Evolutionary conservation across 2,113 vertebrate genomes (phyloP), one percentile per base, ranked within the genome.

Genomic region (Urocitellus parryii): DNA sequence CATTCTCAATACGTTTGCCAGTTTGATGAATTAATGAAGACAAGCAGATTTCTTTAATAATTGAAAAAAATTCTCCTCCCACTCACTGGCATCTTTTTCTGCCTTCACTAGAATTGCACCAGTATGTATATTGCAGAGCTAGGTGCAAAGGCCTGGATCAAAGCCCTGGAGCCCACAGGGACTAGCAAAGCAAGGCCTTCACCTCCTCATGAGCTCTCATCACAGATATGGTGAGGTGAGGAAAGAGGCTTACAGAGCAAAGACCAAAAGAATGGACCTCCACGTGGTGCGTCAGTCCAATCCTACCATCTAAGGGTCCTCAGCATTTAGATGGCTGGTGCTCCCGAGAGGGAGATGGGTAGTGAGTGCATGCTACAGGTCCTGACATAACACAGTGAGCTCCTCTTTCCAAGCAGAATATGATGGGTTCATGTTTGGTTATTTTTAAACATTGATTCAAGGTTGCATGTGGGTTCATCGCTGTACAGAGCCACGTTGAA

Each of bases 11-110:
- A 45, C 1, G 37, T 84, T 86, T 92, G 61, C 42, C 42, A 37
- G 48, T 63, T 85, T 80, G 24, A 39, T 84, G 87, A 88, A 63
- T 83, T 76, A 93, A 72, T 58, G 81, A 87, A 86, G 74, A 88
- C 37, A 91, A 86, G 63, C 56, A 67, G 22, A 76, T 79, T 27
- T 63, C 61, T 63, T 27, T 74, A 94, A 78, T 51, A 53, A 48
- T 39, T 45, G 73, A 87, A 68, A 58, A 72, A 18, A 58, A 51
- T 78, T 72, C n/a, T 81, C 80, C 37, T 88, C 56, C 29, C 11
- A 51, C 27, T 51, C 11, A 34, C 25, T 3, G 5, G 37, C 42
- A 88, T 53, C 32, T 87, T 39, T 74, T 78, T 45, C 61, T 83
- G 34, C 18, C 18, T 74, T 80, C 29, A 32, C 56, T 70, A 2